Conservation (phyloP, 2,113 vertebrate genomes). For the Bos javanicus region DNA sequence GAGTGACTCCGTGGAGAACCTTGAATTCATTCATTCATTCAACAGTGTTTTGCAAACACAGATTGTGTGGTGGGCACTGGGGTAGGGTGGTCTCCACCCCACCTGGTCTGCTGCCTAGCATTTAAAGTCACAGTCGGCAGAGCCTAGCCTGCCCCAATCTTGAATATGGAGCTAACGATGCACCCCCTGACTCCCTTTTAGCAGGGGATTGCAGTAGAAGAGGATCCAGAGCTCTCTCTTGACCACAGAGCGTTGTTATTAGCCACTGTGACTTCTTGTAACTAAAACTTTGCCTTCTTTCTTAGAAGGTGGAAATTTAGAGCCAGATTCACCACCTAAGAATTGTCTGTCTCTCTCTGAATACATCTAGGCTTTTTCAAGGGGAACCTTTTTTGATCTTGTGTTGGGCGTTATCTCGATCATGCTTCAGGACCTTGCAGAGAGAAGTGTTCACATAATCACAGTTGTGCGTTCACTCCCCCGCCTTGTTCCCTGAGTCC, state of each 20-base stretch:
- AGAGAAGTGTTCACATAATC: background rate
- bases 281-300: background rate
- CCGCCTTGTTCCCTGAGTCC: background rate
- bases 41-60: background rate
- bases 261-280: background rate
- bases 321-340: background rate
- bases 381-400: background rate
- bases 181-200: background rate
- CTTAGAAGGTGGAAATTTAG: background rate
- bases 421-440: background rate
- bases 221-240: background rate
- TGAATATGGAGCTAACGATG: background rate
- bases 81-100: background rate
- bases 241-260: background rate
- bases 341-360: background rate
- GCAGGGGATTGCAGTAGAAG: background rate
- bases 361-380: background rate
- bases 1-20: background rate
- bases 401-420: background rate
- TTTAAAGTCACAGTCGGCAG: background rate
- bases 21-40: slow-evolving; percentile 16
- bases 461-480: background rate
- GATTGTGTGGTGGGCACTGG: background rate
- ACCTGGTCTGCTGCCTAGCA: background rate
- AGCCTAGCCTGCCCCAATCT: background rate